Evolutionary conservation across 2,888 invertebrate species (phyloP).

Genomic region (Eristalinus aeneus): DNA sequence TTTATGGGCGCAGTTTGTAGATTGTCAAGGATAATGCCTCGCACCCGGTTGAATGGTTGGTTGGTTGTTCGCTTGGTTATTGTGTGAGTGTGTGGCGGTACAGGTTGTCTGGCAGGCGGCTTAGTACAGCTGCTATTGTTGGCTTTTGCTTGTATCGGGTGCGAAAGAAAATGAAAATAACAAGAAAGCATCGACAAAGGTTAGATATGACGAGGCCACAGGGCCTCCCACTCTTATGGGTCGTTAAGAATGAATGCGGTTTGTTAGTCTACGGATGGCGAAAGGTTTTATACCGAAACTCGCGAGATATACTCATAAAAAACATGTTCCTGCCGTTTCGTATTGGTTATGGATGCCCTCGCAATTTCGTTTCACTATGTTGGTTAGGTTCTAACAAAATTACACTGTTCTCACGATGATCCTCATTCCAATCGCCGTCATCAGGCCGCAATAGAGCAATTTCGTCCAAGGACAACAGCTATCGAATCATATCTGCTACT

Average conservation of each 20-base stretch:
- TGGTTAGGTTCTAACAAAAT: slow-evolving; percentile 52
- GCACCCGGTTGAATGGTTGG: slow-evolving; percentile 37
- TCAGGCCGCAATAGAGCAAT: slow-evolving; percentile 36
- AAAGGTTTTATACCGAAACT: slow-evolving; percentile 18
- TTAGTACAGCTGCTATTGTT: neutral
- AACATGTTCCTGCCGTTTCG: slow-evolving; percentile 40
- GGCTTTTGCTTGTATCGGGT: slow-evolving; percentile 23
- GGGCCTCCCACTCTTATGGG: slow-evolving; percentile 35
- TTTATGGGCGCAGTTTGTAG: slow-evolving; percentile 59
- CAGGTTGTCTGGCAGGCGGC: slow-evolving; percentile 35
- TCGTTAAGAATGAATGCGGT: slow-evolving; percentile 36
- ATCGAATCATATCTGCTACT: neutral
- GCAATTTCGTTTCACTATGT: slow-evolving; percentile 9
- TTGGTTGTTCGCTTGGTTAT: slow-evolving; percentile 19
- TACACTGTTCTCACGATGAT: slow-evolving; percentile 52
- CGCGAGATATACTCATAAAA: slow-evolving; percentile 15
- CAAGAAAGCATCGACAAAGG: slow-evolving; percentile 2
- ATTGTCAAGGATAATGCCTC: slow-evolving; percentile 57
- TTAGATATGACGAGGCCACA: slow-evolving; percentile 27
- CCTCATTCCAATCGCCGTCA: slow-evolving; percentile 45
- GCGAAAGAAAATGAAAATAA: neutral
- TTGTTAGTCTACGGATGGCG: slow-evolving; percentile 2
- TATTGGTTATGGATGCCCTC: slow-evolving; percentile 21
- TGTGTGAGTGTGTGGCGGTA: neutral
- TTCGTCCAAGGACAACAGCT: neutral